Percentiles rank a stretch among this genome's conserved stretches.
Evolutionary conservation across 2,797 vertebrate genomes (phyloP).

Genomic region (Gadopsis marmoratus): DNA sequence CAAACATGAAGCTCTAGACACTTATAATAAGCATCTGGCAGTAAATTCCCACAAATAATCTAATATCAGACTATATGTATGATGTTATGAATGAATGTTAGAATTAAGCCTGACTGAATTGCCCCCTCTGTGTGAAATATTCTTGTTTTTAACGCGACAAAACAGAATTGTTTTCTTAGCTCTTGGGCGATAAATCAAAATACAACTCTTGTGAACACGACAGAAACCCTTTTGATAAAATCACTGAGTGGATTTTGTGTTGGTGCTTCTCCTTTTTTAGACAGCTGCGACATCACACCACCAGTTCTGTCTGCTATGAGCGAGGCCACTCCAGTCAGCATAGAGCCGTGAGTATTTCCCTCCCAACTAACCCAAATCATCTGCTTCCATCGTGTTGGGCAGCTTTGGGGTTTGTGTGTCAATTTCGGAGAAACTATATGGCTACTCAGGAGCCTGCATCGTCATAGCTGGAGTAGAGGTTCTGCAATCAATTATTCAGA

Average conservation of each 20-base stretch:
- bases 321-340: conserved; percentile 96
- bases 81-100: not conserved
- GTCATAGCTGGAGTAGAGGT: conserved; percentile 21
- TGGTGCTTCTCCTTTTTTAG: conserved; percentile 73
- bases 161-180: not conserved
- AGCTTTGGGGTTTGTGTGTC: conserved; percentile 23
- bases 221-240: not conserved
- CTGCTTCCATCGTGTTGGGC: not conserved
- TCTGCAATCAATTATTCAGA: conserved; percentile 57
- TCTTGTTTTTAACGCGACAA: not conserved
- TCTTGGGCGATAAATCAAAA: not conserved
- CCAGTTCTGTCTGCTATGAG: conserved; percentile 93
- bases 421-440: conserved; percentile 28
- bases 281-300: conserved; percentile 95
- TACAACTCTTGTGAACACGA: not conserved
- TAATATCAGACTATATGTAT: not conserved
- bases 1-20: not conserved
- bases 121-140: not conserved
- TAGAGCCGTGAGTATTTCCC: conserved; percentile 94
- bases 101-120: not conserved
- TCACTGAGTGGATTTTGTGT: conserved; percentile 33
- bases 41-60: not conserved
- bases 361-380: conserved; percentile 6
- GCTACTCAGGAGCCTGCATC: conserved; percentile 11
- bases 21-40: not conserved